These are phyloP conservation scores for Acomys russatus DNA, from an alignment of 2,797 vertebrate genomes.

Conservation along the genomic window DNA sequence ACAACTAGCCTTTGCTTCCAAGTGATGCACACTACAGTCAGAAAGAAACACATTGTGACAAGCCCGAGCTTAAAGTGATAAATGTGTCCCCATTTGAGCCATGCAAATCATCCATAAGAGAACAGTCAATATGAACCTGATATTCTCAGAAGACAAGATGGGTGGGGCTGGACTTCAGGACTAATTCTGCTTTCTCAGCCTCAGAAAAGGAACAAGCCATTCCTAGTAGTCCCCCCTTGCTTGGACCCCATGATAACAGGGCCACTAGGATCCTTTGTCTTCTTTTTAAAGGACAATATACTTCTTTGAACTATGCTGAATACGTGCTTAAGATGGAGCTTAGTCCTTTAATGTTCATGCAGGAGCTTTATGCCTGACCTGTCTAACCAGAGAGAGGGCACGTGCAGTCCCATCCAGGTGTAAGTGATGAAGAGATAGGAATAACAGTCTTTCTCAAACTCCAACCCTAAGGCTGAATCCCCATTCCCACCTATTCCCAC, in stretches of 20 bases:
- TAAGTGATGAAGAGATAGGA: not conserved
- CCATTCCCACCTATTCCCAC: not conserved
- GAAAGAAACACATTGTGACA: constrained; percentile 68
- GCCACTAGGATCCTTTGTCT: not conserved
- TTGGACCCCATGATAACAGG: not conserved
- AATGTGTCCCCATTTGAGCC: constrained; percentile 73
- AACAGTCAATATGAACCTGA: constrained; percentile 74
- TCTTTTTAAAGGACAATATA: constrained; percentile 42
- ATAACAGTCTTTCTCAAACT: constrained; percentile 18
- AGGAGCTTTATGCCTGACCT: not conserved
- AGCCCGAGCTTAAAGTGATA: constrained; percentile 74
- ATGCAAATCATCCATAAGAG: constrained; percentile 80
- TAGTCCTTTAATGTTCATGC: constrained; percentile 11
- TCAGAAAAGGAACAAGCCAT: constrained; percentile 18
- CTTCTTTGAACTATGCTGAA: not conserved
- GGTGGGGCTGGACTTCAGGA: not conserved
- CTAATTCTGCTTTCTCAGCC: constrained; percentile 57
- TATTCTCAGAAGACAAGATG: constrained; percentile 66
- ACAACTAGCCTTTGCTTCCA: constrained; percentile 57
- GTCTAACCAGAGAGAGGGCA: constrained; percentile 24
- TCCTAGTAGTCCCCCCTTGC: not conserved
- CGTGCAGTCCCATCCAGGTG: not conserved
- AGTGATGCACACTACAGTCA: constrained; percentile 43
- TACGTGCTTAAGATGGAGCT: not conserved
- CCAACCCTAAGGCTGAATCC: not conserved